Conservation (phyloP, 2,797 vertebrate genomes). For the Vireo griseus region DNA sequence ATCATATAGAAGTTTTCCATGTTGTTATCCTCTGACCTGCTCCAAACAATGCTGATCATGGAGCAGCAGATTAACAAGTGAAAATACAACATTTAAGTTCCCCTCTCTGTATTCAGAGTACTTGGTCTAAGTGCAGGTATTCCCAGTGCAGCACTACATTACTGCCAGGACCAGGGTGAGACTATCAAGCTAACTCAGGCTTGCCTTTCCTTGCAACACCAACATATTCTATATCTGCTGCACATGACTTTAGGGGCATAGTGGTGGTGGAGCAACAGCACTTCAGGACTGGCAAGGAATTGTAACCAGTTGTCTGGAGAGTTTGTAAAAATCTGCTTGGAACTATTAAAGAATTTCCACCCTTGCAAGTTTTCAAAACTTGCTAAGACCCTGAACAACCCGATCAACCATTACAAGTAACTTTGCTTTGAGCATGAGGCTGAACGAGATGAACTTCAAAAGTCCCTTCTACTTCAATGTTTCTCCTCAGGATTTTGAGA, state of each 20-base stretch:
- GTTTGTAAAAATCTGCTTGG: neutral
- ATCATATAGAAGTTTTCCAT: neutral
- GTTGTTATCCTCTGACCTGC: neutral
- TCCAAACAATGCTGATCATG: neutral
- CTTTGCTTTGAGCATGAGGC: neutral
- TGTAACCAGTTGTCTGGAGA: neutral
- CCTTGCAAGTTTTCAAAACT: neutral
- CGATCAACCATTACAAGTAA: neutral
- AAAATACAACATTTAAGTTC: neutral
- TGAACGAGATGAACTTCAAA: neutral
- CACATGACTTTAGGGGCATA: neutral
- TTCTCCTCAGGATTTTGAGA: neutral
- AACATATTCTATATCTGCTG: neutral
- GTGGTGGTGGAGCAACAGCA: neutral
- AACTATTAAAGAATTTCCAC: neutral
- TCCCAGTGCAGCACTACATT: neutral
- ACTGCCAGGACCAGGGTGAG: neutral
- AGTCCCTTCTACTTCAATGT: neutral
- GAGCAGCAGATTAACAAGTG: neutral
- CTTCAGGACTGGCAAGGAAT: fast-evolving
- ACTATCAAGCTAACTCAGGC: neutral
- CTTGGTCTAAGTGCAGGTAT: neutral
- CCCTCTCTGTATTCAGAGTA: neutral
- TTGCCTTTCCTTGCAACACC: neutral
- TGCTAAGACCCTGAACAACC: neutral